phyloP scores from a whole-genome alignment of 2,888 invertebrate genomes.

The Abrostola tripartita region DNA sequence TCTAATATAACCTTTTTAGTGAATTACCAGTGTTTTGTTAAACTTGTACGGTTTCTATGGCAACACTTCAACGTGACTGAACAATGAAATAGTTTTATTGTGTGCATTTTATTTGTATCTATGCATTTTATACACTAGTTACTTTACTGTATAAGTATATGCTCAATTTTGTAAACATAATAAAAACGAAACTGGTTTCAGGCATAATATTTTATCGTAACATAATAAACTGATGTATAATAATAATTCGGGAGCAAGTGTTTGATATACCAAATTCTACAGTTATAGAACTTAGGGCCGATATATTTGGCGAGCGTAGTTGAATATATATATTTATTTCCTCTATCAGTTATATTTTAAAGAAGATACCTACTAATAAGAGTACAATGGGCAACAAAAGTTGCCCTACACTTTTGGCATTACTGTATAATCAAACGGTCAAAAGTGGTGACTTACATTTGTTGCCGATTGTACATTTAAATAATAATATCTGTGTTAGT shows the following conservation, averaged over 20 bases:
- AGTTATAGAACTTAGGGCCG: slow-evolving; percentile 31
- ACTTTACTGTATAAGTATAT: slow-evolving; percentile 63
- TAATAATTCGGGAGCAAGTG: slow-evolving; percentile 49
- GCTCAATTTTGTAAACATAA: slow-evolving; percentile 69
- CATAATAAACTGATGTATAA: slow-evolving; percentile 43
- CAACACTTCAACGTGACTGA: slow-evolving; percentile 57
- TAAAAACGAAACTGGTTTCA: slow-evolving; percentile 40
- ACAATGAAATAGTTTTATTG: slow-evolving; percentile 56
- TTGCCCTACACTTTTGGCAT: background rate
- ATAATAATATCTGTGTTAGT: slow-evolving; percentile 44
- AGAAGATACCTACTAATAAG: slow-evolving; percentile 31
- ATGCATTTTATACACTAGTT: slow-evolving; percentile 69
- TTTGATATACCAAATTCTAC: slow-evolving; percentile 49
- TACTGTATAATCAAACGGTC: too few species aligned
- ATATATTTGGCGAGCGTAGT: slow-evolving; percentile 35
- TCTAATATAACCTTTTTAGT: slow-evolving; percentile 34
- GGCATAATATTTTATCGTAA: slow-evolving; percentile 51
- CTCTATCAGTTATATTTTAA: slow-evolving; percentile 13
- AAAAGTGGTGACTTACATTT: background rate
- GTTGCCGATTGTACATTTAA: background rate
- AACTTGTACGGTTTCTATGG: slow-evolving; percentile 40
- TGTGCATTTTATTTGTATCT: slow-evolving; percentile 63
- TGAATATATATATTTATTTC: slow-evolving; percentile 40
- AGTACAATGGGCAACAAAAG: slow-evolving; percentile 1
- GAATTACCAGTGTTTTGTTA: slow-evolving; percentile 47